Conservation (phyloP, 2,797 vertebrate species). For the Eutrigla gurnardus region DNA sequence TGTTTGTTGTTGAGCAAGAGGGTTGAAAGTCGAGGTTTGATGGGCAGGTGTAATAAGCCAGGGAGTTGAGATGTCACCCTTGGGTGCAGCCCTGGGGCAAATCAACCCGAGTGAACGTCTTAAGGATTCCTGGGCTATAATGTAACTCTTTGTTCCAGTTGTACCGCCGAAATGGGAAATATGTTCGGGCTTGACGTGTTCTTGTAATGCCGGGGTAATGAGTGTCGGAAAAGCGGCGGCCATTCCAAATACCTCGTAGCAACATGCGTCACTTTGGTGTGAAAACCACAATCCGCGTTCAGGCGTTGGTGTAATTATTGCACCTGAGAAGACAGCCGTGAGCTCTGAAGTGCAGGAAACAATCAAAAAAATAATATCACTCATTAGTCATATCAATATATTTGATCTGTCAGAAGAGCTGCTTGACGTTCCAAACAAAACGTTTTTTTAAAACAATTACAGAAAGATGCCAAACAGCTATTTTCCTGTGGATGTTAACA, state of each 20-base stretch:
- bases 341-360: conserved; percentile 44
- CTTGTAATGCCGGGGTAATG: conserved; percentile 81
- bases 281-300: conserved; percentile 53
- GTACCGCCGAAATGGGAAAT: conserved; percentile 74
- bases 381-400: conserved; percentile 9
- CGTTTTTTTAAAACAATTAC: conserved; percentile 39
- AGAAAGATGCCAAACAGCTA: conserved; percentile 53
- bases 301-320: conserved; percentile 62
- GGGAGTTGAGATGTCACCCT: conserved; percentile 79
- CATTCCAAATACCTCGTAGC: conserved; percentile 78
- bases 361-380: conserved; percentile 23
- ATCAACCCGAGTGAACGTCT: conserved; percentile 57
- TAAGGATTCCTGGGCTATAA: conserved; percentile 75
- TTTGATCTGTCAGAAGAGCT: conserved; percentile 20
- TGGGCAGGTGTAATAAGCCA: conserved; percentile 83
- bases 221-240: conserved; percentile 71
- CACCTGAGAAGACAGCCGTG: conserved; percentile 25
- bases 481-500: conserved; percentile 31
- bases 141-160: conserved; percentile 80
- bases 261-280: conserved; percentile 59
- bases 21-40: conserved; percentile 68
- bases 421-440: conserved; percentile 1
- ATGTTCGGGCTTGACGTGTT: conserved; percentile 79
- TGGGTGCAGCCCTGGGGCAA: conserved; percentile 73
- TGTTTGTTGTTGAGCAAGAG: conserved; percentile 74